Evolutionary conservation across 2,797 vertebrate species (phyloP), one percentile per base, ranked within the genome.

Genomic region (Manis javanica): DNA sequence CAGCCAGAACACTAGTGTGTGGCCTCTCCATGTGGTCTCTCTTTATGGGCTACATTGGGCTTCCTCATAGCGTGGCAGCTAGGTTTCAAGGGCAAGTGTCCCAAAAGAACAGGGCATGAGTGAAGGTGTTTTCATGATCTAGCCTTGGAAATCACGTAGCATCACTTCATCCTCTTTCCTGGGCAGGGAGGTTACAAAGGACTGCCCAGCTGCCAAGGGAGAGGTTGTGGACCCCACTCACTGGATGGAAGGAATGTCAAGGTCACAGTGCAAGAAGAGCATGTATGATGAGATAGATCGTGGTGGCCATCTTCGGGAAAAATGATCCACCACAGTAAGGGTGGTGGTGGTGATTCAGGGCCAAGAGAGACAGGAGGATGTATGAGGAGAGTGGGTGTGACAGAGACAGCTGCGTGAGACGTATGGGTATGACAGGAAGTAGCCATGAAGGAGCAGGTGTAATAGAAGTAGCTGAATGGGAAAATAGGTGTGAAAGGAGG

Each of bases 1-100:
- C n/a, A 3, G 19, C 11, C 12, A 26, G 39, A 29, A 15, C 24
- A 51, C 83, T 51, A 9, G 0, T 24, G 0, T 16, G 4, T 34
- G 55, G 42, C 81, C 34, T 61, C 42, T 83, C n/a, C 10, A 1
- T 6, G 12, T 46, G 59, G 39, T 34, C 51, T 77, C 31, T 82
- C 37, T 18, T 15, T 14, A 69, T 8, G 26, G 57, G 46, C 42
- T 55, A 0, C 66, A 5, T 91, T 37, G 42, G 39, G 57, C 72
- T 57, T 90, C 57, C 74, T 81, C 46, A 53, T 39, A 55, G 55
- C 34, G 3, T 39, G 64, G 66, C 2, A 19, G 46, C 39, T 42
- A 37, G 42, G 51, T 49, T 39, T 83, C 46, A 11, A 57, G 71
- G 59, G 13, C 15, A 7, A 59, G 53, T 4, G 2, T 57, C 74